Base-by-base conservation (phyloP, 35 echinoderm and acorn worm species). In the Lytechinus pictus region DNA sequence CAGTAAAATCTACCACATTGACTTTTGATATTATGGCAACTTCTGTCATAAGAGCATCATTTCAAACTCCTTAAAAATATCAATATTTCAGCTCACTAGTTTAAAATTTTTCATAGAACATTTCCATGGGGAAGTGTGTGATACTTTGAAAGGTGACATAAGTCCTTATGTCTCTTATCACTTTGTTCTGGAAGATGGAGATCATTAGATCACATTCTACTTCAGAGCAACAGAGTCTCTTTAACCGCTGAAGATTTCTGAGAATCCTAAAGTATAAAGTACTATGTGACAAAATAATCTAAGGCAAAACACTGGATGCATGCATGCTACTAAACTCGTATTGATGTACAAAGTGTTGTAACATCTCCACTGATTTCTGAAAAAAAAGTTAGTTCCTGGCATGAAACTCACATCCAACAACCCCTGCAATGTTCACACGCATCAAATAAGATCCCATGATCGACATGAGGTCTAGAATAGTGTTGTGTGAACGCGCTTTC, bases 161-260 rank as follows among this genome's bases (percentile, higher is more conserved):
- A 16, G n/a, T 16, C 66, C 66, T n/a, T 79, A 79, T 79, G 66
- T 24, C n/a, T 24, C 66, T 79, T 24, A 79, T 16, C 66, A 24
- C 14, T 79, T 79, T 79, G 19, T 79, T 79, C 21, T 79, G 14
- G 66, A 79, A 79, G 66, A 79, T 79, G 66, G 66, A 79, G 66
- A 79, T 79, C 66, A 79, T 79, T 24, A 79, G 66, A 79, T 79
- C 66, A 79, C 66, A 79, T 79, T 79, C 66, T 79, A 79, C 66
- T 79, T n/a, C 66, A 79, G 66, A 79, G 66, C 66, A n/a, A 79
- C 16, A 79, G n/a, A n/a, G 66, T 79, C 66, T 79, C 66, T 79
- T 79, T 16, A 79, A 79, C 19, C 66, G 8, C 4, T 19, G 3
- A 79, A 24, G 66, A 79, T 79, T 79, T 79, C 7, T 79, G 66